phyloP scores from a whole-genome alignment of 1,140 invertebrate species.

The Cotesia glomerata region DNA sequence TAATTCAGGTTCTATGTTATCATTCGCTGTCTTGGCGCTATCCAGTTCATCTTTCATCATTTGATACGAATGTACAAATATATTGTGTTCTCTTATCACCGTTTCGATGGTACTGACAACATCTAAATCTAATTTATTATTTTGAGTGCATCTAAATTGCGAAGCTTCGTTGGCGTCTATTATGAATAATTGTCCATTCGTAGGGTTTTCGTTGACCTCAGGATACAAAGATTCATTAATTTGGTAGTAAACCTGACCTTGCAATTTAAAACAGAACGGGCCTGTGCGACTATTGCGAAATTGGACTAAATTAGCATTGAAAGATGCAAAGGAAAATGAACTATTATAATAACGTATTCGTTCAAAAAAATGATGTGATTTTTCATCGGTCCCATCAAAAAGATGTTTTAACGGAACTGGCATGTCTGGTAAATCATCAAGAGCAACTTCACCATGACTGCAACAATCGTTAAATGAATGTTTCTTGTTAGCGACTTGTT shows the following conservation, averaged over 20 bases:
- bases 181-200: conserved; percentile 17
- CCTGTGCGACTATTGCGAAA: not conserved
- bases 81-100: conserved; percentile 8
- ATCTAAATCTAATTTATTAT: not conserved
- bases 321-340: conserved; percentile 22
- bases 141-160: not conserved
- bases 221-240: conserved; percentile 3
- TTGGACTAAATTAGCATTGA: conserved; percentile 21
- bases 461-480: too few relatives aligned
- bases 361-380: conserved; percentile 21
- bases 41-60: not conserved
- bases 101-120: not conserved
- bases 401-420: conserved; percentile 1
- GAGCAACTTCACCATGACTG: too few relatives aligned
- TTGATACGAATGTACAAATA: not conserved
- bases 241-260: conserved; percentile 9
- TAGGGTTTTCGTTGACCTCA: too few relatives aligned
- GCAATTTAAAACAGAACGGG: conserved; percentile 16
- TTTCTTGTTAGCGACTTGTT: too few relatives aligned
- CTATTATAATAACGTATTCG: conserved; percentile 15
- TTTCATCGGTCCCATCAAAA: conserved; percentile 2
- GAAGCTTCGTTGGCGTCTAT: conserved; percentile 2
- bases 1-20: conserved; percentile 17
- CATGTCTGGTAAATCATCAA: not conserved
- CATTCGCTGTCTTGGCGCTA: not conserved